These are phyloP conservation scores for Bimastos eiseni DNA, from an alignment of 2,888 invertebrate species.

Conservation along the genomic window DNA sequence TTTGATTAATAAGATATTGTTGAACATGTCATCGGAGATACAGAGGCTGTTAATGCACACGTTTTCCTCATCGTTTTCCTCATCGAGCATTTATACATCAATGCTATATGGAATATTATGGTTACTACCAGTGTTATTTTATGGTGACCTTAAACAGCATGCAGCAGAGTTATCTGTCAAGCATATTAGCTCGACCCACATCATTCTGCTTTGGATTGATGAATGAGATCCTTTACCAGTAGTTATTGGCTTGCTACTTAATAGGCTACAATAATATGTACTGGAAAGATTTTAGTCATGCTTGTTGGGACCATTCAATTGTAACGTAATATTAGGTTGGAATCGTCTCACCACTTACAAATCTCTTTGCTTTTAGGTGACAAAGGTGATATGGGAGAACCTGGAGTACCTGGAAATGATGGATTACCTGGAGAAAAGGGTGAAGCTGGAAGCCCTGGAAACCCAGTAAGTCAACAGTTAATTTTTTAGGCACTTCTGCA, in stretches of 20 bases:
- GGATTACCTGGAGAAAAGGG: not conserved
- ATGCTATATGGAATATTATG: too few species aligned
- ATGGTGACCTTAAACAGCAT: too few species aligned
- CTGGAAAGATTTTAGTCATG: not conserved
- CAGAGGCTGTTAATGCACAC: too few species aligned
- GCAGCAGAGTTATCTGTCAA: too few species aligned
- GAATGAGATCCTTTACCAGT: not conserved
- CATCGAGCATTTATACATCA: too few species aligned
- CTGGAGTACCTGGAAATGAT: not conserved
- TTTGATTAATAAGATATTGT: not conserved
- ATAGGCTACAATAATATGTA: not conserved
- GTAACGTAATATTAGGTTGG: not conserved
- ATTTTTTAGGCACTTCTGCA: not conserved
- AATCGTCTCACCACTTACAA: not conserved
- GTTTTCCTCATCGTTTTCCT: too few species aligned
- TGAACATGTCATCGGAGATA: not conserved
- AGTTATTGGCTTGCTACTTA: not conserved
- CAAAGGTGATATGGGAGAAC: not conserved
- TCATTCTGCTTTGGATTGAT: too few species aligned
- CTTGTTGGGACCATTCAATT: not conserved
- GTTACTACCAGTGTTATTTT: too few species aligned
- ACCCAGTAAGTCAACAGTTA: not conserved
- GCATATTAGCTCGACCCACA: too few species aligned
- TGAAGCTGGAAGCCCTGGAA: not conserved
- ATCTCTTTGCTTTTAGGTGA: slow-evolving; percentile 16